These are phyloP conservation scores for Narcine bancroftii DNA, from an alignment of 2,113 vertebrate species.

Conservation along the genomic window DNA sequence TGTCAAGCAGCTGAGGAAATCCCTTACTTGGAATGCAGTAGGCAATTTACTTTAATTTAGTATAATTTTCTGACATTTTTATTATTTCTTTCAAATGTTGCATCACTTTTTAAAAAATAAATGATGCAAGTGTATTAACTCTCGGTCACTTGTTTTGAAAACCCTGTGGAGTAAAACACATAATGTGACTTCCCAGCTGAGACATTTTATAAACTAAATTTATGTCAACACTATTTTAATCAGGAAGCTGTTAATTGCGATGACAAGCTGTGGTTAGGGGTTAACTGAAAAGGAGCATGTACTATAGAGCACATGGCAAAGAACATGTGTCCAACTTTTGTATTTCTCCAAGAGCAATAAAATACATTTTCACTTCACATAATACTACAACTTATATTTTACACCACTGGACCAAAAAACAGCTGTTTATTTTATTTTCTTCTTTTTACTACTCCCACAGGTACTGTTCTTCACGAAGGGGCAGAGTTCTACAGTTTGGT, in stretches of 20 bases:
- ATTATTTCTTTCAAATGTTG: neutral
- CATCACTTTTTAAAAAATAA: neutral
- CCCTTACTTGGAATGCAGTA: neutral
- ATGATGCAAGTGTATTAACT: neutral
- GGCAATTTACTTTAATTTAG: neutral
- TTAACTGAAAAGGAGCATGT: neutral
- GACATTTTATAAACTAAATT: neutral
- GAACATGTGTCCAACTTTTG: neutral
- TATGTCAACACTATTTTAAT: neutral
- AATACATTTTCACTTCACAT: neutral
- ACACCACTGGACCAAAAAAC: neutral
- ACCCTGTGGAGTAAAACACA: neutral
- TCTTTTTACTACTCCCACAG: neutral
- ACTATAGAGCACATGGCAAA: neutral
- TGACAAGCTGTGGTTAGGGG: neutral
- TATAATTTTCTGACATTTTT: neutral
- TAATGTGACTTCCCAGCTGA: slow-evolving; percentile 5
- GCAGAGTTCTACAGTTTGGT: neutral
- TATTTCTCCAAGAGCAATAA: slow-evolving; percentile 11
- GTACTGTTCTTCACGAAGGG: neutral
- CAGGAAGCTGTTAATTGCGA: neutral
- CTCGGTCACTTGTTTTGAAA: neutral
- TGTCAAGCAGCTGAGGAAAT: neutral
- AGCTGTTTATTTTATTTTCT: neutral
- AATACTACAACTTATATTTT: neutral